A percentile compares a stretch with the other conserved stretches of the same genome.
Conservation (phyloP, 2,113 vertebrate species). For the Gymnocephalus cernua region DNA sequence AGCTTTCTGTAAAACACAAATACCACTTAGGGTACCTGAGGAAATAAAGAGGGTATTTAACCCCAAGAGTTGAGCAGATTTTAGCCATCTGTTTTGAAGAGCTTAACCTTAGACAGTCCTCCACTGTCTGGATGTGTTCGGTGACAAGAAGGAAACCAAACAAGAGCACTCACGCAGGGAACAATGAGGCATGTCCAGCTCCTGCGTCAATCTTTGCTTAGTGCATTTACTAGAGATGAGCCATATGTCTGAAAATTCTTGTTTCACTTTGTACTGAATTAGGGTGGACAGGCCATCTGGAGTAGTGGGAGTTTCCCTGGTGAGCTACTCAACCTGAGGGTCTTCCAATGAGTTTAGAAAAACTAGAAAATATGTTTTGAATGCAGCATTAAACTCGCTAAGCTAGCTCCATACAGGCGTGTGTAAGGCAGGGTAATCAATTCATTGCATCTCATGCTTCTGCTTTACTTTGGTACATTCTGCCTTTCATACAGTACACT, state of each 20-base stretch:
- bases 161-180: constrained; percentile 45
- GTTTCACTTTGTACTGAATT: constrained; percentile 45
- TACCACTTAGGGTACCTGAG: constrained; percentile 76
- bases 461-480: not conserved
- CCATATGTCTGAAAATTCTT: constrained; percentile 72
- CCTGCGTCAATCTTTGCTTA: constrained; percentile 53
- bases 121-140: constrained; percentile 61
- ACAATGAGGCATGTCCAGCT: constrained; percentile 61
- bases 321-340: constrained; percentile 30
- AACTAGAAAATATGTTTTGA: not conserved
- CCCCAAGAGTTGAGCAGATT: constrained; percentile 77
- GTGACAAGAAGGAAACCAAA: constrained; percentile 68
- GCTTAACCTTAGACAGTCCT: constrained; percentile 77
- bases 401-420: not conserved
- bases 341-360: constrained; percentile 12
- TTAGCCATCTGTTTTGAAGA: constrained; percentile 82
- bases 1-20: constrained; percentile 70
- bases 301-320: constrained; percentile 35
- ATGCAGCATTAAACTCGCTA: not conserved
- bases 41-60: constrained; percentile 81
- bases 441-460: not conserved
- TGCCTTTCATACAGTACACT: not conserved
- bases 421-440: not conserved
- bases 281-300: constrained; percentile 51
- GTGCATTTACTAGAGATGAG: constrained; percentile 57